These are phyloP conservation scores for Drymonia ruficornis DNA, from an alignment of 2,888 invertebrate genomes.

Conservation along the genomic window DNA sequence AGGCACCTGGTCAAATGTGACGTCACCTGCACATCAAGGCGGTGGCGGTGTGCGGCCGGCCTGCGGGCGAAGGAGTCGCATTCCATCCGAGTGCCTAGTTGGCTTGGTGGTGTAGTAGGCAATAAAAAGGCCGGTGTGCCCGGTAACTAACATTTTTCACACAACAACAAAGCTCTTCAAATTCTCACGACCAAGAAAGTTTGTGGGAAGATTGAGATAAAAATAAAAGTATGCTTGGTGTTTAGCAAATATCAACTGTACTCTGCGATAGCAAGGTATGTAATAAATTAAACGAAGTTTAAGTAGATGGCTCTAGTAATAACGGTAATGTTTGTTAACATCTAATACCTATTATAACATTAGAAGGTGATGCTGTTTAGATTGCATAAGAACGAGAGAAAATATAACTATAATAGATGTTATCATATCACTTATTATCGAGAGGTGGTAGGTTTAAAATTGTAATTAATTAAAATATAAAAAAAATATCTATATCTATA, in stretches of 20 bases:
- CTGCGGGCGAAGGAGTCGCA: too few species aligned
- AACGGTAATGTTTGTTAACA: slow-evolving; percentile 20
- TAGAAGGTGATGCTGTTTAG: slow-evolving; percentile 12
- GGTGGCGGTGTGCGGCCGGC: too few species aligned
- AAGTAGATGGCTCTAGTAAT: slow-evolving; percentile 38
- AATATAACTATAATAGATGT: too few species aligned
- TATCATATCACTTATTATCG: too few species aligned
- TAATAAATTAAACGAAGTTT: slow-evolving; percentile 1
- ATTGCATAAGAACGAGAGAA: slow-evolving; percentile 10
- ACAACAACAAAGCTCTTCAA: slow-evolving; percentile 34
- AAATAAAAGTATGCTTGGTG: slow-evolving; percentile 22
- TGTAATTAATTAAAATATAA: too few species aligned
- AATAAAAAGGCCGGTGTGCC: slow-evolving; percentile 6
- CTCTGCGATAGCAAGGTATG: slow-evolving; percentile 19
- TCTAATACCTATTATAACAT: slow-evolving; percentile 21
- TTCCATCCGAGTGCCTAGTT: too few species aligned
- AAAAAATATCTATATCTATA: too few species aligned
- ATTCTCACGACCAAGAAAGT: slow-evolving; percentile 67
- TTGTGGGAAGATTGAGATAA: slow-evolving; percentile 52
- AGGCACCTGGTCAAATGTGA: too few species aligned
- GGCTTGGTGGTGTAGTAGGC: too few species aligned
- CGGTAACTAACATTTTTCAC: slow-evolving; percentile 28
- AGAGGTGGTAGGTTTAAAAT: too few species aligned
- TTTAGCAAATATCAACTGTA: slow-evolving; percentile 20
- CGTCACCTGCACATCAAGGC: too few species aligned